Evolutionary conservation across 1,140 invertebrate species (phyloP).

Genomic region (Pogonomyrmex californicus): DNA sequence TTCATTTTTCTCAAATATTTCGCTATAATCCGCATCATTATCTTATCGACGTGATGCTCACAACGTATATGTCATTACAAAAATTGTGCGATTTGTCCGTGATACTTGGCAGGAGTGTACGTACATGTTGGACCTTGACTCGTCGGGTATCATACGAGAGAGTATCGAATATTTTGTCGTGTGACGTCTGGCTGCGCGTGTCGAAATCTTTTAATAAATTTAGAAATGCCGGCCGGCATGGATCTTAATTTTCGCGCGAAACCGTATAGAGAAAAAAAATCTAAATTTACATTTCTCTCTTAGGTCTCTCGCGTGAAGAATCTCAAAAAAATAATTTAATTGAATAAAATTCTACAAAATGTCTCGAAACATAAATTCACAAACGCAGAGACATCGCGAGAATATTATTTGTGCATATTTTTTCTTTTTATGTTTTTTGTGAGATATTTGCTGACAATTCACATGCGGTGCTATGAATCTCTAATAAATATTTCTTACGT

Average conservation of each 20-base stretch:
- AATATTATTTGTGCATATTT: background rate
- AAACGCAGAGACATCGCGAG: background rate
- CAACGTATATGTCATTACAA: background rate
- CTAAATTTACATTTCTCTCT: background rate
- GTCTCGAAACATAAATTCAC: background rate
- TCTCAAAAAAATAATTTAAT: background rate
- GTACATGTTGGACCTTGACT: constrained; percentile 77
- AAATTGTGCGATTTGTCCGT: background rate
- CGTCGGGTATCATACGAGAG: constrained; percentile 46
- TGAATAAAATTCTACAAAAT: background rate
- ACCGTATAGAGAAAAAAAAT: background rate
- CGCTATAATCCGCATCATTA: background rate
- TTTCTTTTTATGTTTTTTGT: background rate
- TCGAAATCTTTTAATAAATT: constrained; percentile 57
- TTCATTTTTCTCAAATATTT: background rate
- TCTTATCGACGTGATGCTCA: no score
- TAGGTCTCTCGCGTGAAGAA: background rate
- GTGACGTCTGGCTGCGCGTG: constrained; percentile 1
- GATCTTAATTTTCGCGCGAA: background rate
- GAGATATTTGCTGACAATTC: background rate
- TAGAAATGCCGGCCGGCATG: constrained; percentile 15
- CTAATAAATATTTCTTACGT: background rate
- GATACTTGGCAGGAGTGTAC: constrained; percentile 67
- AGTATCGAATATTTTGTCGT: constrained; percentile 53
- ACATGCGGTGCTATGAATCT: background rate